Evolutionary conservation across 2,888 invertebrate species (phyloP), one percentile per base, ranked within the genome.

Genomic region (Uropetala carovei): DNA sequence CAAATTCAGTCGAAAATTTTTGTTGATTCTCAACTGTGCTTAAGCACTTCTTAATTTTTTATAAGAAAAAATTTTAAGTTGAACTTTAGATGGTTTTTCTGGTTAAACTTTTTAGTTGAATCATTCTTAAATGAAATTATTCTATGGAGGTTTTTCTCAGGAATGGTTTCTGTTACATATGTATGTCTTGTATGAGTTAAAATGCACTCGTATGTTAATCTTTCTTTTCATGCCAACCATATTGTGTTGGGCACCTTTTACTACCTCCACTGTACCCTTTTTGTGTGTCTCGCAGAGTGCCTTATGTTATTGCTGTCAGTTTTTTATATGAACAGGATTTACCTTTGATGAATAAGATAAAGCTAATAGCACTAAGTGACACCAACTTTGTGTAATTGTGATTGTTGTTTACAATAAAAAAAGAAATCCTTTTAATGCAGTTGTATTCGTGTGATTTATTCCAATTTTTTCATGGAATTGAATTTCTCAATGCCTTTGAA

Each of bases 221-320:
- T 27, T 27, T 27, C 9, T 13, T 22, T 75, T 27, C 5, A 22
- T 11, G 13, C 27, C 27, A 27, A 75, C 75, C 75, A 75, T 75
- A 75, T 75, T 27, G 13, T 75, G 75, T 27, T 10, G 56, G n/a
- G 86, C 86, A 60, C 60, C 59, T 43, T 89, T 68, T 89, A 43
- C 89, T 89, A 89, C 89, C 89, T 89, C 89, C n/a, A 64, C 57
- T 13, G 43, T n/a, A 30, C 30, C 89, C 43, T 64, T 86, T 60
- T 27, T 68, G 64, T 68, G 64, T 64, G 56, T 64, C 43, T 30
- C 43, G 89, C 68, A 68, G 60, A 89, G 89, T 89, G 89, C 89
- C 89, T 89, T 89, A 86, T 60, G 64, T 89, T 64, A 89, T 64
- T 89, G 64, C 89, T 64, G 89, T 89, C 89, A 64, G 27, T 60